These are phyloP conservation scores for Allygus modestus DNA, from an alignment of 2,888 invertebrate species.

Conservation along the genomic window DNA sequence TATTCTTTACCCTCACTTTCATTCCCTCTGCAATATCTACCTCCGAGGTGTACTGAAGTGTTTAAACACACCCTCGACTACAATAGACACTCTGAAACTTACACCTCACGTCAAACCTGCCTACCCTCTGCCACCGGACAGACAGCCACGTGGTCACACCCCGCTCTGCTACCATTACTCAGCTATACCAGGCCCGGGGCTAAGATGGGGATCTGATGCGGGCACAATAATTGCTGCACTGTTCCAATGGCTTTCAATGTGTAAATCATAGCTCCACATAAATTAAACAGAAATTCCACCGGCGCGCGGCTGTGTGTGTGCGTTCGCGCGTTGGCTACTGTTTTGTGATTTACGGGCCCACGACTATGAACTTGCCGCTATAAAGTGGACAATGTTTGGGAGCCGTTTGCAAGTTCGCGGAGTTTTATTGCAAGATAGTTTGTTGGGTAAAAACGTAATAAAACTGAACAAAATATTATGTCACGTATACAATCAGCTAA, in stretches of 20 bases:
- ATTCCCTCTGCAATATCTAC: no score
- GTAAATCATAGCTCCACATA: conserved; percentile 45
- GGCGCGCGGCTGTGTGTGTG: background rate
- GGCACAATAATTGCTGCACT: conserved; percentile 39
- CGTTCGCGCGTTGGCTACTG: conserved; percentile 19
- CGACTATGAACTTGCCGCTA: background rate
- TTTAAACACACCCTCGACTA: no score
- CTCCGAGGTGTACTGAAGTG: no score
- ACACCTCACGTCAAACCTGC: no score
- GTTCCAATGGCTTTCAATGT: conserved; percentile 45
- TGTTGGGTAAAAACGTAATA: no score
- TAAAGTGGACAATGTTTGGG: conserved; percentile 16
- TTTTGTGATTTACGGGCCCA: conserved; percentile 8
- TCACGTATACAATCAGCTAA: no score
- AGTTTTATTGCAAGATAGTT: no score
- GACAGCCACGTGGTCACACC: no score
- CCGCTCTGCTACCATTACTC: conserved; percentile 22
- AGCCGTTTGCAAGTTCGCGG: background rate
- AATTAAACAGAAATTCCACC: conserved; percentile 38
- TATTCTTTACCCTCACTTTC: no score
- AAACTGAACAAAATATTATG: no score
- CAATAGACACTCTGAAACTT: no score
- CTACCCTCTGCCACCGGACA: no score
- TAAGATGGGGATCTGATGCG: conserved; percentile 29
- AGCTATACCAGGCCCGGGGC: background rate